Conservation (phyloP, 2,113 vertebrate genomes). For the Pitta sordida region DNA sequence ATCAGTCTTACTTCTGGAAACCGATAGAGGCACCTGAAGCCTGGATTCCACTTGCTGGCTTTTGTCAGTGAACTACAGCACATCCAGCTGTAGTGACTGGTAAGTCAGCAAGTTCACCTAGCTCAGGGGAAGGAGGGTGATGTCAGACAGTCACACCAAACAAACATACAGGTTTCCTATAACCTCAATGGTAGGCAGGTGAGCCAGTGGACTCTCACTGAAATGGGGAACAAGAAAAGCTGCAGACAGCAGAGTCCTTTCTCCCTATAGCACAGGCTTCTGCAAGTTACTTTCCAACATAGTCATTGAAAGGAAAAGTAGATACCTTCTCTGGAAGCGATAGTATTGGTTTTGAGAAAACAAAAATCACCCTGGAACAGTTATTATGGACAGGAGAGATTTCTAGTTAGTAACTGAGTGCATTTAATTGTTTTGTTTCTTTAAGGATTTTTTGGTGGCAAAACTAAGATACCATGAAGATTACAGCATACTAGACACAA, state of each 20-base stretch:
- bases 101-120: neutral
- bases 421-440: neutral
- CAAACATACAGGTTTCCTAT: rapidly evolving
- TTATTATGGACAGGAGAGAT: neutral
- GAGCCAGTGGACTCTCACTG: neutral
- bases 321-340: neutral
- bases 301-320: neutral
- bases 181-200: rapidly evolving
- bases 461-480: neutral
- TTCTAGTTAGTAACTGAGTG: neutral
- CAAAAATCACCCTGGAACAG: neutral
- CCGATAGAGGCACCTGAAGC: neutral
- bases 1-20: neutral
- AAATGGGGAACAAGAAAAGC: neutral
- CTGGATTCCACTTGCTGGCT: neutral
- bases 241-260: neutral
- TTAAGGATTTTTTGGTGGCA: neutral
- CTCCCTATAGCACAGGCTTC: neutral
- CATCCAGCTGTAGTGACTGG: neutral
- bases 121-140: neutral
- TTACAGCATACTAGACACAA: neutral
- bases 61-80: neutral
- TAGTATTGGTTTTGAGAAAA: neutral
- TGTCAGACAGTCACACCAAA: neutral
- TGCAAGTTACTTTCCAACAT: neutral